Conservation (phyloP, 1,140 invertebrate genomes). For the Lithobius niger region DNA sequence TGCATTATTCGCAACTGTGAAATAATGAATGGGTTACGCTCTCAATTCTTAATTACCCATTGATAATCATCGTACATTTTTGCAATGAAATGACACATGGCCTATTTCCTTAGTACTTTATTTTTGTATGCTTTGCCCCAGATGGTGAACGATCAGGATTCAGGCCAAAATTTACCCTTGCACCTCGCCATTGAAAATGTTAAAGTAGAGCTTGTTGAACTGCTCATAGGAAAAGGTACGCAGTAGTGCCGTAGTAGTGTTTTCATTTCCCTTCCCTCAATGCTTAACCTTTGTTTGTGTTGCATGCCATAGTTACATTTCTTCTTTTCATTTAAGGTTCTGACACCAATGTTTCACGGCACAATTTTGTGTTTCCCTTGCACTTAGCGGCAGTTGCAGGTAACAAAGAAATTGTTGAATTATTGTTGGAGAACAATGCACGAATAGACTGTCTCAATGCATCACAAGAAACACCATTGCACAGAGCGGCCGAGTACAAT, state of each 20-base stretch:
- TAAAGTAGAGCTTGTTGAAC: slow-evolving; percentile 30
- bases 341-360: slow-evolving; percentile 29
- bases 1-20: too few species aligned
- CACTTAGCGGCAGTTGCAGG: slow-evolving; percentile 34
- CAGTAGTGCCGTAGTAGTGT: not conserved
- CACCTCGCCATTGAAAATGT: slow-evolving; percentile 34
- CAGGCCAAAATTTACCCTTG: slow-evolving; percentile 29
- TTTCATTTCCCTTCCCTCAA: not conserved
- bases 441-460: slow-evolving; percentile 33
- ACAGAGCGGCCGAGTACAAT: slow-evolving; percentile 32
- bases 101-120: too few species aligned
- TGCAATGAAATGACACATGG: too few species aligned
- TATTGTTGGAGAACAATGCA: slow-evolving; percentile 30
- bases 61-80: too few species aligned
- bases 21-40: too few species aligned
- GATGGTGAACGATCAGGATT: slow-evolving; percentile 33
- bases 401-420: slow-evolving; percentile 26
- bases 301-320: not conserved
- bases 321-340: slow-evolving; percentile 21
- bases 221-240: slow-evolving; percentile 28
- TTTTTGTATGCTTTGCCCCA: slow-evolving; percentile 13
- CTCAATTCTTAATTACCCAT: too few species aligned
- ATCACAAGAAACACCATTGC: slow-evolving; percentile 34
- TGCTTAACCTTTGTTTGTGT: not conserved
- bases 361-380: slow-evolving; percentile 28